Percentiles rank a stretch among this genome's conserved stretches.
phyloP scores from a whole-genome alignment of 1,140 invertebrate species.

The Meteorus sp. region DNA sequence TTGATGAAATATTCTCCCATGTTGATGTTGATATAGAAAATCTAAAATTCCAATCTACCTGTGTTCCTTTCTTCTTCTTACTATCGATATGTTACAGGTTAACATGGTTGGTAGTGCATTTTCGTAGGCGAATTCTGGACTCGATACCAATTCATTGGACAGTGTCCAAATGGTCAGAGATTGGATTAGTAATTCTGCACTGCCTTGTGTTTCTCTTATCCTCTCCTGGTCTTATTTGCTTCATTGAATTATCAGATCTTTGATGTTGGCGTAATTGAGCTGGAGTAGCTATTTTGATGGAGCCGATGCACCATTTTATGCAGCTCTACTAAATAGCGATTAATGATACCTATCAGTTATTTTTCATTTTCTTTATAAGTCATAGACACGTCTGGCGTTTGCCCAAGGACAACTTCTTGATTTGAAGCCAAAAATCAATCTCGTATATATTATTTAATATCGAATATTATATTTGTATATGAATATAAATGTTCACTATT shows the following conservation, averaged over 20 bases:
- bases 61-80: background rate
- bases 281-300: slow-evolving; percentile 28
- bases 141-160: slow-evolving; percentile 34
- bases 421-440: too few species aligned
- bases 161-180: slow-evolving; percentile 38
- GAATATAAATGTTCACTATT: too few species aligned
- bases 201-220: too few species aligned
- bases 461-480: too few species aligned
- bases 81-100: too few species aligned
- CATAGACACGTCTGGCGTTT: background rate
- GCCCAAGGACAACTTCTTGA: too few species aligned
- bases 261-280: slow-evolving; percentile 23
- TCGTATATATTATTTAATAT: too few species aligned
- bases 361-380: background rate
- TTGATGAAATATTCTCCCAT: too few species aligned
- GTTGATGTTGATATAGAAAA: too few species aligned
- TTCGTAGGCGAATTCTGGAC: slow-evolving; percentile 11
- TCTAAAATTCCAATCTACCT: too few species aligned
- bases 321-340: slow-evolving; percentile 15
- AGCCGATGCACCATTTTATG: slow-evolving; percentile 44
- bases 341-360: background rate
- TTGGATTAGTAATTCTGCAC: slow-evolving; percentile 23
- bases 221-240: slow-evolving; percentile 41
- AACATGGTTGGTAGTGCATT: slow-evolving; percentile 3
- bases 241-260: slow-evolving; percentile 46